phyloP scores from a whole-genome alignment of 1,140 invertebrate genomes.

The Metopolophium dirhodum region DNA sequence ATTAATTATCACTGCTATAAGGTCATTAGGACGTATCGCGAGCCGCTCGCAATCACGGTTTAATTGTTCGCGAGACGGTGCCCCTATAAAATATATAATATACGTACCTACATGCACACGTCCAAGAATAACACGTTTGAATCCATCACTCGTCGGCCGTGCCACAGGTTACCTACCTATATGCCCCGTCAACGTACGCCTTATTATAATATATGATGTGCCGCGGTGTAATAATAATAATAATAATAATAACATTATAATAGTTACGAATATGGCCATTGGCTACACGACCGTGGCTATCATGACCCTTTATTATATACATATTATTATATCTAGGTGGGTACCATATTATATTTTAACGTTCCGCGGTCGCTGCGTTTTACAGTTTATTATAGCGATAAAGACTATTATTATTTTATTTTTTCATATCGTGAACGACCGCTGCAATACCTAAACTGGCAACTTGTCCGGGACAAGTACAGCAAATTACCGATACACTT shows the following conservation, averaged over 20 bases:
- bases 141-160: background rate
- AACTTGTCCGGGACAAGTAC: background rate
- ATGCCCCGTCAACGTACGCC: background rate
- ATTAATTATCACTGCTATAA: conserved; percentile 18
- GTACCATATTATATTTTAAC: background rate
- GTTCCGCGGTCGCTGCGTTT: background rate
- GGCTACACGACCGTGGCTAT: background rate
- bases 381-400: background rate
- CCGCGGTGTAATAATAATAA: background rate
- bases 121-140: conserved; percentile 10
- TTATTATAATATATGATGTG: conserved; percentile 10
- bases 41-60: background rate
- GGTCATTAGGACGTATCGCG: background rate
- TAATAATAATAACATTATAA: conserved; percentile 17
- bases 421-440: background rate
- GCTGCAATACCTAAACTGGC: conserved; percentile 2
- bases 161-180: background rate
- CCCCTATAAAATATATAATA: background rate
- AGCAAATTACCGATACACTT: background rate
- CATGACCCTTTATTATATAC: background rate
- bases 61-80: background rate
- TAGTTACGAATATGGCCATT: conserved; percentile 7
- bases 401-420: conserved; percentile 7
- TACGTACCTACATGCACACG: background rate
- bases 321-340: too few species aligned